Percentiles rank a stretch among this genome's conserved stretches.
Evolutionary conservation across 2,797 vertebrate species (phyloP).

Genomic region (Chaunax sp.): DNA sequence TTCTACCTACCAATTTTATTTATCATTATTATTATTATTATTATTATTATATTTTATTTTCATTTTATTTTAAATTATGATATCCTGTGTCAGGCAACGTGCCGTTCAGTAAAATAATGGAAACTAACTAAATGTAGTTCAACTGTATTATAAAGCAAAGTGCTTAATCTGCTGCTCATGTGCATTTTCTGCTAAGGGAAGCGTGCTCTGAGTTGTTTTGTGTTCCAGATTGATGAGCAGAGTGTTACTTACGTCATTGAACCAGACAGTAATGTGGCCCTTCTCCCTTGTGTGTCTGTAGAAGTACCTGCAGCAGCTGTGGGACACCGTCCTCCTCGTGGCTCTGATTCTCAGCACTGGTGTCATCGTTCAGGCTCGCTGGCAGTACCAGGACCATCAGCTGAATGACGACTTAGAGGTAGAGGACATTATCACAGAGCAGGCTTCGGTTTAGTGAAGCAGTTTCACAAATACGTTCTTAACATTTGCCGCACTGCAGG

Average conservation of each 20-base stretch:
- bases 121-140: too few relatives aligned
- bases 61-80: too few relatives aligned
- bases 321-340: slow-evolving; percentile 93
- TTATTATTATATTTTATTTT: too few relatives aligned
- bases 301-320: slow-evolving; percentile 96
- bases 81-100: too few relatives aligned
- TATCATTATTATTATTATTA: too few relatives aligned
- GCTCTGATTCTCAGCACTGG: slow-evolving; percentile 93
- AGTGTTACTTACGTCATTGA: background rate
- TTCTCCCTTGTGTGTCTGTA: slow-evolving; percentile 49
- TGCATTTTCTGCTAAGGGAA: background rate
- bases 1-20: too few relatives aligned
- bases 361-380: slow-evolving; percentile 92
- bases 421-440: background rate
- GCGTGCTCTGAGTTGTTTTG: background rate
- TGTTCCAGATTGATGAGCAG: background rate
- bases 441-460: background rate
- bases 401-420: slow-evolving; percentile 87
- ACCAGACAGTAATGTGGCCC: background rate
- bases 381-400: slow-evolving; percentile 86
- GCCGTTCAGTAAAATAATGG: too few relatives aligned
- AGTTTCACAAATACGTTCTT: too few relatives aligned
- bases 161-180: background rate
- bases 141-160: background rate
- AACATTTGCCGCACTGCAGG: too few relatives aligned